These are phyloP conservation scores for Macrotis lagotis DNA, from an alignment of 2,113 vertebrate species.

Conservation along the genomic window DNA sequence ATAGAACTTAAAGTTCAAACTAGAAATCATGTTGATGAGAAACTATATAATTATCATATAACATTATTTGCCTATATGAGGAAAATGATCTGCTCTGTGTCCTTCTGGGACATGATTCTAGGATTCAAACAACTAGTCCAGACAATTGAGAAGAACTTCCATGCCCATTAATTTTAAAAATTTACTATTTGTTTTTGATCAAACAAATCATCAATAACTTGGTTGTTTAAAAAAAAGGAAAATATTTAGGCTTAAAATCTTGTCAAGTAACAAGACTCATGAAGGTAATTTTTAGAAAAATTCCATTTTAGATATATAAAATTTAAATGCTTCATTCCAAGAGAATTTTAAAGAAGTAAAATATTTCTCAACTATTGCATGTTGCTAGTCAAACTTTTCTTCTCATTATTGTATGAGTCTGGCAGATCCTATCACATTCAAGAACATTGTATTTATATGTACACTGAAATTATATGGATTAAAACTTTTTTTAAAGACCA, in stretches of 20 bases:
- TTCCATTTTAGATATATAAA: too few species aligned
- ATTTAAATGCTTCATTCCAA: conserved; percentile 22
- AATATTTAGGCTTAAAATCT: conserved; percentile 50
- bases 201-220: conserved; percentile 23
- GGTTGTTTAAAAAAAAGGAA: conserved; percentile 52
- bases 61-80: conserved; percentile 1
- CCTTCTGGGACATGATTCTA: background rate
- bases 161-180: conserved; percentile 46
- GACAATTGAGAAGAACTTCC: conserved; percentile 39
- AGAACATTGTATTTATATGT: conserved; percentile 14
- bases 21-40: conserved; percentile 30
- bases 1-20: accelerated
- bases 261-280: conserved; percentile 55
- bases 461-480: conserved; percentile 26
- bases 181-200: background rate
- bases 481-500: background rate
- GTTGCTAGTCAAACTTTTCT: background rate
- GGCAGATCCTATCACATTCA: too few species aligned
- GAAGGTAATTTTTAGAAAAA: conserved; percentile 49
- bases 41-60: background rate
- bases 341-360: conserved; percentile 23
- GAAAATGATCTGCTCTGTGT: background rate
- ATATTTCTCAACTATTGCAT: background rate
- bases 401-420: conserved; percentile 46
- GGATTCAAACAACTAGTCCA: background rate